Evolutionary conservation across 2,113 vertebrate genomes (phyloP), one percentile per base, ranked within the genome.

Genomic region (Salvelinus namaycush): DNA sequence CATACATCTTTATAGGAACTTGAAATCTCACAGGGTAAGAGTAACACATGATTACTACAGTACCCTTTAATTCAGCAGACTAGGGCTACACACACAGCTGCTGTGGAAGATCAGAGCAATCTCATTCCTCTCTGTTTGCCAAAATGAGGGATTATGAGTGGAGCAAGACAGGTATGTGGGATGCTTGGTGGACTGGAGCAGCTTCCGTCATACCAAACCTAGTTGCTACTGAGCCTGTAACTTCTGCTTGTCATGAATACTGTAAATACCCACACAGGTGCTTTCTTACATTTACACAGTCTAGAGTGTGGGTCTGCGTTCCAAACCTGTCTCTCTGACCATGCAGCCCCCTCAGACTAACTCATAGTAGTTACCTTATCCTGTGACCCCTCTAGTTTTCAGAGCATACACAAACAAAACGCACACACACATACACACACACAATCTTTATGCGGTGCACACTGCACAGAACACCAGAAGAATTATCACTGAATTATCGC

Each of bases 31-130:
- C 59, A 64, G 39, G 39, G 39, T 44, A 44, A 44, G 9, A 44
- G 39, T 44, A 44, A 44, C 2, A 69, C 77, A 73, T 75, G 73
- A 72, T 75, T 27, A 57, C 73, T 74, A 76, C 48, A 31, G 29
- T 26, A 13, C n/a, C 54, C 71, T 60, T 29, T 60, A 59, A 29
- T 44, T 44, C 39, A 44, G 9, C 39, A 44, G 9, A 44, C 49
- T 31, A 72, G 26, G 39, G 26, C 24, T 3, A 20, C 12, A 16
- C 39, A 48, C 72, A 74, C 39, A 44, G 39, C 34, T 34, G 16
- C 29, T 68, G 29, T 20, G 12, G 5, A 27, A 68, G 16, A 68
- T 68, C 65, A 67, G 18, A 22, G 31, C 5, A 14, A 11, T 27
- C 6, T 22, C 2, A 34, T 1, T 68, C 29, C 39, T 44, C 39